A percentile compares a stretch with the other conserved stretches of the same genome.
Evolutionary conservation across 2,888 invertebrate genomes (phyloP).

Genomic region (Lasioglossum malachurum): DNA sequence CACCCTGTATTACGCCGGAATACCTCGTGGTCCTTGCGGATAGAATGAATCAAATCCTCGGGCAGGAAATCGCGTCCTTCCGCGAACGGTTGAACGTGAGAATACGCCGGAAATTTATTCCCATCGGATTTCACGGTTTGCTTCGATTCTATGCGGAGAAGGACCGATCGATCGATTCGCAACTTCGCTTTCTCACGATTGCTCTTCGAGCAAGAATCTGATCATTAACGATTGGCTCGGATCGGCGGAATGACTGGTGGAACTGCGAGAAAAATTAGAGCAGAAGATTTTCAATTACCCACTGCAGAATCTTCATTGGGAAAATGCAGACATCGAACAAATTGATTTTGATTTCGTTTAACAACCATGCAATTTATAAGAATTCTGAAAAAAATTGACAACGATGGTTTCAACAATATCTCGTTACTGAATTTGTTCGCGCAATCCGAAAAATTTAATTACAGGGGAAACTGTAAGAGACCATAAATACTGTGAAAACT

Average conservation of each 20-base stretch:
- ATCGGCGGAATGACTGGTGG: not conserved
- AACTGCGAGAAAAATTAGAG: not conserved
- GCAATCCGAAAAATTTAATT: too few species aligned
- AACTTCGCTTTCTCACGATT: slow-evolving; percentile 59
- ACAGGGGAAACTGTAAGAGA: too few species aligned
- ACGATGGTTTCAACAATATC: too few species aligned
- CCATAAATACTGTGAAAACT: too few species aligned
- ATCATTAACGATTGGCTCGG: slow-evolving; percentile 10
- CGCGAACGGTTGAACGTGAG: slow-evolving; percentile 75
- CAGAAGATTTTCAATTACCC: not conserved
- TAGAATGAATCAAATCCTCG: slow-evolving; percentile 45
- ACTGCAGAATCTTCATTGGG: too few species aligned
- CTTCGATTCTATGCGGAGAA: slow-evolving; percentile 48
- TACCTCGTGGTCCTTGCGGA: slow-evolving; percentile 19
- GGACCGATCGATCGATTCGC: slow-evolving; percentile 1
- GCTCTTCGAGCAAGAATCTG: slow-evolving; percentile 22
- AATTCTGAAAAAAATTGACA: too few species aligned
- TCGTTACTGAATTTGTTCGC: too few species aligned
- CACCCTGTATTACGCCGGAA: not conserved
- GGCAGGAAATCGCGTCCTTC: slow-evolving; percentile 60
- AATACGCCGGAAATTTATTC: slow-evolving; percentile 79
- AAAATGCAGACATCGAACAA: too few species aligned
- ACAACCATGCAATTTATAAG: too few species aligned
- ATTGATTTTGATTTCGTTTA: too few species aligned
- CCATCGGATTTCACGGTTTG: slow-evolving; percentile 66